A percentile compares a stretch with the other conserved stretches of the same genome.
Conservation (phyloP, 2,113 vertebrate species). For the Spizaetus ornatus region DNA sequence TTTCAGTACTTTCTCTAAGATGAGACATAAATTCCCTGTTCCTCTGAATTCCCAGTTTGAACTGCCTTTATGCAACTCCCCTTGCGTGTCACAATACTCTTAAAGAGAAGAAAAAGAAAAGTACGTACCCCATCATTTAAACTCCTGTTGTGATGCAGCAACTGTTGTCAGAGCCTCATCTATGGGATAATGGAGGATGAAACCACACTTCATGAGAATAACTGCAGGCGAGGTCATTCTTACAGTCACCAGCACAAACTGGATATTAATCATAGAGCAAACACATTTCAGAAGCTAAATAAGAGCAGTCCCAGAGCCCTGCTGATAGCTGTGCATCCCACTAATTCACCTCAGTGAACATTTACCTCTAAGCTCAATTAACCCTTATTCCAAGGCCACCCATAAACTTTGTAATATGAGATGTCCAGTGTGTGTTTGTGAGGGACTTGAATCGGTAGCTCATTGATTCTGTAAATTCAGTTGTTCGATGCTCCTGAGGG, state of each 20-base stretch:
- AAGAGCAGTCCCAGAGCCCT: constrained; percentile 67
- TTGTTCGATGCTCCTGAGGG: not conserved
- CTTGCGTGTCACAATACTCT: constrained; percentile 4
- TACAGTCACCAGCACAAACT: constrained; percentile 56
- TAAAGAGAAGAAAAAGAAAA: constrained; percentile 29
- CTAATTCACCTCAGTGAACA: constrained; percentile 75
- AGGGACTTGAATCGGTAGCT: not conserved
- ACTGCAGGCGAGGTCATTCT: constrained; percentile 53
- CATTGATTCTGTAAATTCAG: constrained; percentile 37
- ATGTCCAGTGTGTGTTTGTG: not conserved
- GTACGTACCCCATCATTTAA: not conserved
- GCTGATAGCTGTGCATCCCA: constrained; percentile 63
- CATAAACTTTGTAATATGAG: constrained; percentile 67
- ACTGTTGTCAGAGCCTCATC: constrained; percentile 38
- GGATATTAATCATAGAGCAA: constrained; percentile 68
- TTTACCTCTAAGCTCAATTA: constrained; percentile 77
- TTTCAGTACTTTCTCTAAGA: constrained; percentile 24
- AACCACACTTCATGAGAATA: constrained; percentile 52
- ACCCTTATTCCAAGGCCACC: constrained; percentile 74
- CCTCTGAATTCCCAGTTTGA: not conserved
- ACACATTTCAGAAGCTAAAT: constrained; percentile 65
- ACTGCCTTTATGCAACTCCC: not conserved
- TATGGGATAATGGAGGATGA: constrained; percentile 41
- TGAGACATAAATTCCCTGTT: not conserved
- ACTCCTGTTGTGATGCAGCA: not conserved